A percentile compares a stretch with the other conserved stretches of the same genome.
phyloP scores from a whole-genome alignment of 1,140 invertebrate species.

The Cydia strobilella region DNA sequence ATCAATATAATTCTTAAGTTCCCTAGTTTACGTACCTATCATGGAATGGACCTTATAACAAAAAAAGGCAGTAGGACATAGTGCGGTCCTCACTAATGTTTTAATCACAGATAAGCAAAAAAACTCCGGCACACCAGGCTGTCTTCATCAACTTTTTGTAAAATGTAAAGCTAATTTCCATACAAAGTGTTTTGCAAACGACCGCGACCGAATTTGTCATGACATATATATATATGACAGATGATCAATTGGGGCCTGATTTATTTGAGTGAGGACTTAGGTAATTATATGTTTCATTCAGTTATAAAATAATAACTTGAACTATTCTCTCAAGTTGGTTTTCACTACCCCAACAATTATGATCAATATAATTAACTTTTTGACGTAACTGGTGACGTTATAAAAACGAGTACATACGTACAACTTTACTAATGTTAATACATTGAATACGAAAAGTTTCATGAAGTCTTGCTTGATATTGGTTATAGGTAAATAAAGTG shows the following conservation, averaged over 20 bases:
- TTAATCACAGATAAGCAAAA: conserved; percentile 24
- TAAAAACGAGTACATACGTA: too few relatives aligned
- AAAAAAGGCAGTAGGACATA: not conserved
- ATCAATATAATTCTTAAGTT: not conserved
- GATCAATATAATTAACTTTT: too few relatives aligned
- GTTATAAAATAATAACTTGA: too few relatives aligned
- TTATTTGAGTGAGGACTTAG: not conserved
- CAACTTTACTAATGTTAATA: too few relatives aligned
- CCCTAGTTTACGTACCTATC: not conserved
- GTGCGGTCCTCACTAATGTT: not conserved
- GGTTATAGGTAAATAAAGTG: not conserved
- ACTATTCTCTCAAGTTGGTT: too few relatives aligned
- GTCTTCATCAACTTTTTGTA: conserved; percentile 49
- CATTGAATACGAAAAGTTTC: not conserved
- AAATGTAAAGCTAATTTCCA: conserved; percentile 63
- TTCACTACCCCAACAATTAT: too few relatives aligned
- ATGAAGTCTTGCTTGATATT: not conserved
- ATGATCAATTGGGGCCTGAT: conserved; percentile 29
- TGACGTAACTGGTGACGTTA: too few relatives aligned
- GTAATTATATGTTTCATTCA: too few relatives aligned
- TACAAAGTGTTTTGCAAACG: conserved; percentile 69
- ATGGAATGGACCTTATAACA: not conserved
- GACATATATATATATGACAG: conserved; percentile 41
- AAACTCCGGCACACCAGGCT: not conserved
- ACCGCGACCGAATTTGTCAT: conserved; percentile 47